Evolutionary conservation across 1,140 invertebrate species (phyloP), one percentile per base, ranked within the genome.

Genomic region (Drosophila malerkotliana): DNA sequence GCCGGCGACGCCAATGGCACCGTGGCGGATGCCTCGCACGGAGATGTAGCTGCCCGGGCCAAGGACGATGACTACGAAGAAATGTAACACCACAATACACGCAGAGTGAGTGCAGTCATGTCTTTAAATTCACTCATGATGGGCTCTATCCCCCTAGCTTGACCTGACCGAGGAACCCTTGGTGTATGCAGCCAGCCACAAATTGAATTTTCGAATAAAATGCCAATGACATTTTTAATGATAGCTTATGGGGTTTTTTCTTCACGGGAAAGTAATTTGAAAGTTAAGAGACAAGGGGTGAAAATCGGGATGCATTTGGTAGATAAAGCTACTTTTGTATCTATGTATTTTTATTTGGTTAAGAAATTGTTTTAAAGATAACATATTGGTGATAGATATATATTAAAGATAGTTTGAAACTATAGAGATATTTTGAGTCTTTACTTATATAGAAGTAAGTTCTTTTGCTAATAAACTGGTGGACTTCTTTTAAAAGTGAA

Each of bases 11-110:
- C 3, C 8, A 26, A 0, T 0, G 7, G 7, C 18, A 12, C 26
- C 8, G 34, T 41, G 14, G 0, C 5, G 6, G 49, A 39, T 14
- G 45, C 34, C 1, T 2, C 54, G 34, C 4, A 28, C 0, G 4
- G 2, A 8, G 34, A 37, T 10, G 3, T 0, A n/a, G 28, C 1
- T 2, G 12, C 26, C 15, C 12, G 4, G 15, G 37, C 3, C 53
- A 37, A 18, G 9, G 18, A 52, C 0, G 21, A 44, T 7, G 82
- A 87, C 32, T 87, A 87, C 41, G 82, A 87, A 60, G 82, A 87
- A 21, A 48, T 64, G 30, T 64, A 61, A 54, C 9, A 41, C 14
- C 44, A 45, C 32, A 7, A 45, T 5, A 45, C n/a, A 21, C 4
- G 8, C 14, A 18, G 41, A 44, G 41, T 44, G 14, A 18, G 15